Evolutionary conservation across 2,888 invertebrate species (phyloP).

Genomic region (Xestobium rufovillosum): DNA sequence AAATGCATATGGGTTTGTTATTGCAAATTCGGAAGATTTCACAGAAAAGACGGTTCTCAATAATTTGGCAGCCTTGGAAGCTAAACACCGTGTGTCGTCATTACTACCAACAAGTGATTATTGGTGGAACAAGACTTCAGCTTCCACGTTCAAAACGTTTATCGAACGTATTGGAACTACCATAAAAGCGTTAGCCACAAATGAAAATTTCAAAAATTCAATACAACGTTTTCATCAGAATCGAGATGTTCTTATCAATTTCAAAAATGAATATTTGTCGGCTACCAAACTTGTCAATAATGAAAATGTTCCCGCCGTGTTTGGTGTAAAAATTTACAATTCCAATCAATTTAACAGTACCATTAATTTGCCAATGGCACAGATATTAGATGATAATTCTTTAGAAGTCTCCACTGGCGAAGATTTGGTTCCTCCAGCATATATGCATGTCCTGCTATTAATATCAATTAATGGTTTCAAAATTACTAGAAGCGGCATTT

Average conservation of each 20-base stretch:
- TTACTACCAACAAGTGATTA: constrained; percentile 14
- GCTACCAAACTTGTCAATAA: constrained; percentile 14
- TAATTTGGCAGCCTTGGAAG: constrained; percentile 15
- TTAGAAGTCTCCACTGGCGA: too few relatives aligned
- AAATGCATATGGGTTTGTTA: constrained; percentile 11
- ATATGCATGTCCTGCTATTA: constrained; percentile 11
- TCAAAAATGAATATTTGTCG: constrained; percentile 18
- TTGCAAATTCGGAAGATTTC: constrained; percentile 32
- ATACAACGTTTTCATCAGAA: constrained; percentile 15
- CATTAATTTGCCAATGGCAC: constrained; percentile 15
- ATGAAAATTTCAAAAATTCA: constrained; percentile 14
- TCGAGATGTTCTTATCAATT: constrained; percentile 16
- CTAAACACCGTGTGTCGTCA: constrained; percentile 16
- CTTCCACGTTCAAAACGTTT: constrained; percentile 11
- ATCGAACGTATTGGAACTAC: constrained; percentile 10
- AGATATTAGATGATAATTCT: constrained; percentile 14
- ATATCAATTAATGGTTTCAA: constrained; percentile 12
- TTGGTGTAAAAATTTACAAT: constrained; percentile 18
- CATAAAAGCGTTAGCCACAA: constrained; percentile 16
- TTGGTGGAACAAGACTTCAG: constrained; percentile 17
- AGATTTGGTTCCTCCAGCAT: too few relatives aligned
- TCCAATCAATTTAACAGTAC: constrained; percentile 15
- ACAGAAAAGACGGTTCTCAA: constrained; percentile 40
- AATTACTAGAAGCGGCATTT: constrained; percentile 14
- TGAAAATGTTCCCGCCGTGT: constrained; percentile 17